These are phyloP conservation scores for Halictus quadricinctus DNA, from an alignment of 2,888 invertebrate genomes.

Conservation along the genomic window DNA sequence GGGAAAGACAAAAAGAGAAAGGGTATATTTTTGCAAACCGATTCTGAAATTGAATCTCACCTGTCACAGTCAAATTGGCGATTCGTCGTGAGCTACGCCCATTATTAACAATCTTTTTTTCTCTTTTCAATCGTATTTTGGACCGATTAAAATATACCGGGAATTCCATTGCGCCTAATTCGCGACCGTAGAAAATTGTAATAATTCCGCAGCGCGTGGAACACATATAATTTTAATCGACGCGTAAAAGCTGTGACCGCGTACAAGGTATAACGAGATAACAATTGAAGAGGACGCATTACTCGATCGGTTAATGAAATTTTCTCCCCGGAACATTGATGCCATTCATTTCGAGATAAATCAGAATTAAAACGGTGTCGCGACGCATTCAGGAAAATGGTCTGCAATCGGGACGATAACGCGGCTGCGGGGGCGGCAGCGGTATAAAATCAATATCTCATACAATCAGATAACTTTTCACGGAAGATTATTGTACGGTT, in stretches of 20 bases:
- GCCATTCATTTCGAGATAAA: slow-evolving; percentile 37
- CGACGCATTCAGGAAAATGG: slow-evolving; percentile 16
- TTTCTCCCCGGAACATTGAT: slow-evolving; percentile 38
- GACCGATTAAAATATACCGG: slow-evolving; percentile 55
- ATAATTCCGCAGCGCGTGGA: slow-evolving; percentile 16
- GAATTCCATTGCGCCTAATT: slow-evolving; percentile 30
- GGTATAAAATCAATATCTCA: background rate
- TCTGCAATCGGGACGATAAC: slow-evolving; percentile 32
- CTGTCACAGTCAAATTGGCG: too few species aligned
- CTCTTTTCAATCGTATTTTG: background rate
- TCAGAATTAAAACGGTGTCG: slow-evolving; percentile 45
- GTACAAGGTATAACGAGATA: slow-evolving; percentile 44
- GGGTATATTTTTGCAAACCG: background rate
- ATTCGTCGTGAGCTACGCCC: too few species aligned
- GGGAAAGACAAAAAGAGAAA: background rate
- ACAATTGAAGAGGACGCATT: slow-evolving; percentile 47
- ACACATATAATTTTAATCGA: slow-evolving; percentile 48
- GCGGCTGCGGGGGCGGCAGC: background rate
- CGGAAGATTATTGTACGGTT: background rate
- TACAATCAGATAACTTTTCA: background rate
- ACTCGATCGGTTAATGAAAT: slow-evolving; percentile 48
- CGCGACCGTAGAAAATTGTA: slow-evolving; percentile 34
- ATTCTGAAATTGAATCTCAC: background rate
- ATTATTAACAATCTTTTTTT: background rate
- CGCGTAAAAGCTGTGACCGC: slow-evolving; percentile 19